Evolutionary conservation across 2,113 vertebrate species (phyloP).

Genomic region (Cavia porcellus): DNA sequence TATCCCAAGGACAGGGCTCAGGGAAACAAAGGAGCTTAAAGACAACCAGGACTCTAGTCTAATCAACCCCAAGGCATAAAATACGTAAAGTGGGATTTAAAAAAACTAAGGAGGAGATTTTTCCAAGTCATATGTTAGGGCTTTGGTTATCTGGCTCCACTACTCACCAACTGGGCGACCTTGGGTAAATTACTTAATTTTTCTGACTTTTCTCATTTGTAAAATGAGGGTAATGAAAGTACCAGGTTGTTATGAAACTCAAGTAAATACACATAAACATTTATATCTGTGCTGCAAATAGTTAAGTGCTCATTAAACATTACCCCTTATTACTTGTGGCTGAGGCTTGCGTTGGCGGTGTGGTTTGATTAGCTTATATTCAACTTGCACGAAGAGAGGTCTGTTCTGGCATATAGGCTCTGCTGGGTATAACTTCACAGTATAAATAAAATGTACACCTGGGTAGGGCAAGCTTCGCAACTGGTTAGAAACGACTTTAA

Average conservation of each 20-base stretch:
- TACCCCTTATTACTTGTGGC: neutral
- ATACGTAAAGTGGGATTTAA: neutral
- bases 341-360: neutral
- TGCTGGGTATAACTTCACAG: neutral
- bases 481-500: constrained; percentile 32
- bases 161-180: neutral
- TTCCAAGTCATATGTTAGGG: neutral
- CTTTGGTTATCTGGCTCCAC: neutral
- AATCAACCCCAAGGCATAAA: neutral
- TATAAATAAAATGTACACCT: neutral
- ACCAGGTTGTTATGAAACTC: neutral
- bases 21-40: constrained; percentile 47
- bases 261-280: constrained; percentile 38
- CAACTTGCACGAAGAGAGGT: neutral
- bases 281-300: neutral
- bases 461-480: neutral
- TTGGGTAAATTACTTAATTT: neutral
- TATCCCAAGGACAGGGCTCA: neutral
- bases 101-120: neutral
- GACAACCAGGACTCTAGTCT: neutral
- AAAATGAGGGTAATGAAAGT: neutral
- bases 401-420: neutral
- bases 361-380: neutral
- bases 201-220: constrained; percentile 32
- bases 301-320: neutral